Base-by-base conservation (phyloP, 2,797 vertebrate species). In the Pseudochromis fuscus region DNA sequence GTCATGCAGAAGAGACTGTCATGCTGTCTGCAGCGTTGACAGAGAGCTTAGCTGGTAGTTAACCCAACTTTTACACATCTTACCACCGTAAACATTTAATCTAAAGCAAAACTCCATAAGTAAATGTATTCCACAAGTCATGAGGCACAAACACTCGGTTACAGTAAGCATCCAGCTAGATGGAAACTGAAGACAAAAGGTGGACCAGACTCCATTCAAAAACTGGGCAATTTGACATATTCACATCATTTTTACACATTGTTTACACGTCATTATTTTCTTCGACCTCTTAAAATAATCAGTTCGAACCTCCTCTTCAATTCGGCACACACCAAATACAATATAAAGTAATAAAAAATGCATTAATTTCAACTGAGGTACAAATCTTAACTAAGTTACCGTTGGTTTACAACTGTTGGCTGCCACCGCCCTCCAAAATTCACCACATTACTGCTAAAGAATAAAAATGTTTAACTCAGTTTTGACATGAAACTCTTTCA, bases 231-330 rank as follows among this genome's bases (percentile, higher is more conserved):
- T 72, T 75, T 40, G n/a, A 21, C 0, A 0, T 0, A 1, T 24
- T 0, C 1, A 10, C 0, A 0, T 0, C 0, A 3, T 7, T 1
- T 19, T 6, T 5, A 15, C 10, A 13, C 1, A 12, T 0, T n/a
- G n/a, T n/a, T n/a, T n/a, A n/a, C n/a, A n/a, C n/a, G n/a, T n/a
- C n/a, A n/a, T n/a, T n/a, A n/a, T n/a, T n/a, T n/a, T n/a, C n/a
- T n/a, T n/a, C n/a, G n/a, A n/a, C n/a, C n/a, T n/a, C n/a, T n/a
- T n/a, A n/a, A n/a, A n/a, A n/a, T n/a, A n/a, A 40, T 40, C 38
- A 18, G 18, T n/a, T 6, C 7, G 5, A 7, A 2, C 18, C 18
- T 18, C 7, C 5, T 38, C 13, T 13, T n/a, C 0, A 58, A 31
- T 37, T 75, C 76, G 11, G 70, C 25, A 3, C 0, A 2, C 2